phyloP scores from a whole-genome alignment of 2,888 invertebrate genomes.

The Matsumyia berberina region DNA sequence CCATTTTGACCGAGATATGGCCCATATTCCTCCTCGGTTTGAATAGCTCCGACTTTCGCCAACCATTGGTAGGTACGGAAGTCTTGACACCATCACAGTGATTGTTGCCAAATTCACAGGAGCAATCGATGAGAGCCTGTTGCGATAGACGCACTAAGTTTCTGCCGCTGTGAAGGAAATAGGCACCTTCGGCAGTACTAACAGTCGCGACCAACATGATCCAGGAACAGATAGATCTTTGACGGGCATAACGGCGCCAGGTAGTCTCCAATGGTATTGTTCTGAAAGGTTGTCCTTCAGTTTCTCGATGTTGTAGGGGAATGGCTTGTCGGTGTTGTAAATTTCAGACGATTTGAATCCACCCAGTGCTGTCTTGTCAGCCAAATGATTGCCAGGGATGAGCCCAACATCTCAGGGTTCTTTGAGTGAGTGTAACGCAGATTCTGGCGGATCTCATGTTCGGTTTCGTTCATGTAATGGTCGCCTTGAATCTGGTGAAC shows the following conservation, averaged over 20 bases:
- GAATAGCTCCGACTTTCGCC: conserved; percentile 93
- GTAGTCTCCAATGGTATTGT: conserved; percentile 94
- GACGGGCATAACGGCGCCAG: conserved; percentile 96
- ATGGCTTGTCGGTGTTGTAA: conserved; percentile 90
- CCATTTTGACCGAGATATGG: conserved; percentile 96
- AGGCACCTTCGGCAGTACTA: conserved; percentile 96
- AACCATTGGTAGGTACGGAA: conserved; percentile 97
- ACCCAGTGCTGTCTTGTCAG: conserved; percentile 91
- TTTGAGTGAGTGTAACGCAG: conserved; percentile 91
- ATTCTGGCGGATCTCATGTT: conserved; percentile 92
- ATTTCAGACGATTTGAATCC: conserved; percentile 87
- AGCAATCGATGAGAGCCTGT: conserved; percentile 97
- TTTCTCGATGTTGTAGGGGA: conserved; percentile 88
- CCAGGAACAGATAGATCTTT: conserved; percentile 99
- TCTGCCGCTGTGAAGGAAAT: conserved; percentile 92
- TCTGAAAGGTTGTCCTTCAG: conserved; percentile 88
- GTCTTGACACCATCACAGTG: conserved; percentile 99
- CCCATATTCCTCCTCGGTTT: conserved; percentile 96
- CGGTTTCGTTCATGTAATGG: conserved; percentile 87
- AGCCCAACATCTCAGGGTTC: conserved; percentile 91
- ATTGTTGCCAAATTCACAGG: conserved; percentile 97
- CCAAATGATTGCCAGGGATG: conserved; percentile 90
- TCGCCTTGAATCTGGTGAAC: conserved; percentile 90
- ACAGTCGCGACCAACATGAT: conserved; percentile 98
- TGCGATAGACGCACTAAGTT: conserved; percentile 93